A percentile compares a stretch with the other conserved stretches of the same genome.
phyloP scores from a whole-genome alignment of 1,140 invertebrate species.

The Rhagoletis zephyria region DNA sequence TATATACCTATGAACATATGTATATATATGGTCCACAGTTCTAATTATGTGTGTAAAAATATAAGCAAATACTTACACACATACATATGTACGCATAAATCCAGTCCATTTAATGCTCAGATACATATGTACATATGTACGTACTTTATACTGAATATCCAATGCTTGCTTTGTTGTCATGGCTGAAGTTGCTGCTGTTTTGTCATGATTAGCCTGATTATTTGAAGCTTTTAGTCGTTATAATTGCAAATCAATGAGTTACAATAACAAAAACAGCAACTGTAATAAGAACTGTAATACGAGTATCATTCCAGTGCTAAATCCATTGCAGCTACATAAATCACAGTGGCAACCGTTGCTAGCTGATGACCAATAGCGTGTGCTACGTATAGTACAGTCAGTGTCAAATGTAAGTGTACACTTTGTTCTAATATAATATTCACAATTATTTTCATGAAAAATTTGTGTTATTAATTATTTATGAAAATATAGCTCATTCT shows the following conservation, averaged over 20 bases:
- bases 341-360: too few species aligned
- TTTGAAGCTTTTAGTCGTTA: slow-evolving; percentile 31
- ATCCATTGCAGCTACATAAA: background rate
- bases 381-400: too few species aligned
- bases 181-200: background rate
- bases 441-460: too few species aligned
- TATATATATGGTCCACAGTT: too few species aligned
- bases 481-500: too few species aligned
- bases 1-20: background rate
- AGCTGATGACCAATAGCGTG: too few species aligned
- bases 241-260: slow-evolving; percentile 52
- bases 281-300: background rate
- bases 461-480: too few species aligned
- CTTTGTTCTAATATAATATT: too few species aligned
- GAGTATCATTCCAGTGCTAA: background rate
- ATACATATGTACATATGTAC: background rate
- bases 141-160: too few species aligned
- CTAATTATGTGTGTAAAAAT: background rate
- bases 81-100: too few species aligned
- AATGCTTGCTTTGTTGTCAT: background rate
- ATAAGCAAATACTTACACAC: too few species aligned
- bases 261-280: background rate
- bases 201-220: slow-evolving; percentile 25
- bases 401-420: too few species aligned
- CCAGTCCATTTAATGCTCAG: background rate